Conservation (phyloP, 2,888 invertebrate genomes). For the Brachycybe producta region DNA sequence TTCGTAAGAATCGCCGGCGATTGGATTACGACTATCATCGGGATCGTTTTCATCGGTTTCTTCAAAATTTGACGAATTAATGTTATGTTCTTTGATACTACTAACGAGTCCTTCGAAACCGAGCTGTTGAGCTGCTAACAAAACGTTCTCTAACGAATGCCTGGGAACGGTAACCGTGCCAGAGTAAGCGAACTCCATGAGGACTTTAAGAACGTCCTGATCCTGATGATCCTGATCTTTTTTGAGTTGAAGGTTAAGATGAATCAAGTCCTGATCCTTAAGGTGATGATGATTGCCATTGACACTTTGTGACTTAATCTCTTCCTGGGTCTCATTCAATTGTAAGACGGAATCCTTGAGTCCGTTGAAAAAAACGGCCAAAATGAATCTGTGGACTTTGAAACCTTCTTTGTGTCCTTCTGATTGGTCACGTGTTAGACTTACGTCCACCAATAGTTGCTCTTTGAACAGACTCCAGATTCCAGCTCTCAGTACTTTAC, state of each 20-base stretch:
- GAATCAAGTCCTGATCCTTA: too few species aligned
- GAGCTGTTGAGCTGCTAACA: not conserved
- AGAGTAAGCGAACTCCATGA: not conserved
- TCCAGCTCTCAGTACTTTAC: not conserved
- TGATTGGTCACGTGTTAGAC: not conserved
- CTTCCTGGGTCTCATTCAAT: not conserved
- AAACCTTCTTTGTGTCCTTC: not conserved
- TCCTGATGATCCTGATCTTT: not conserved
- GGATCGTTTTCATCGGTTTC: not conserved
- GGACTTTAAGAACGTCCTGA: not conserved
- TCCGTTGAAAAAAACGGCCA: not conserved
- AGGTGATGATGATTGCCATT: not conserved
- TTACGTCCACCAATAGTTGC: constrained; percentile 1
- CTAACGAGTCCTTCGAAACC: not conserved
- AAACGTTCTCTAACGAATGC: not conserved
- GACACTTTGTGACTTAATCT: not conserved
- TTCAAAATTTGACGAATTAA: not conserved
- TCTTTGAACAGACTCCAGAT: not conserved
- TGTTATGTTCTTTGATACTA: not conserved
- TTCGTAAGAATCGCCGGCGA: too few species aligned
- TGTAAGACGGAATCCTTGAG: constrained; percentile 2
- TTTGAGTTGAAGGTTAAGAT: too few species aligned
- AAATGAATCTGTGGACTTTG: constrained; percentile 1
- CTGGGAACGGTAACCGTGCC: constrained; percentile 3
- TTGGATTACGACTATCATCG: not conserved